phyloP scores from a whole-genome alignment of 2,113 vertebrate species.

The Cettia cetti region DNA sequence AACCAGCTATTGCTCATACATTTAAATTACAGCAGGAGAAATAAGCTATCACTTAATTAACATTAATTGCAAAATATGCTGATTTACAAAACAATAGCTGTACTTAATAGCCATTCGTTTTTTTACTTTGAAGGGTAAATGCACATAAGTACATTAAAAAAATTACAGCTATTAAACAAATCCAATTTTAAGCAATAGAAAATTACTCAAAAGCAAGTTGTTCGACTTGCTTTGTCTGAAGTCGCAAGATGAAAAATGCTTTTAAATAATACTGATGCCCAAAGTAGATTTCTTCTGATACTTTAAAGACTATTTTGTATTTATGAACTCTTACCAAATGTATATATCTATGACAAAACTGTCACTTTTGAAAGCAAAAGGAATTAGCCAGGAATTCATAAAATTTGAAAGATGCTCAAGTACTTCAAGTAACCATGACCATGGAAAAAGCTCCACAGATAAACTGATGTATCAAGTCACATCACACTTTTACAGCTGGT shows the following conservation, averaged over 20 bases:
- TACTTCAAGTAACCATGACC: neutral
- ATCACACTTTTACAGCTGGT: neutral
- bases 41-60: neutral
- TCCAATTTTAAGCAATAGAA: neutral
- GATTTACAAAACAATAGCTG: neutral
- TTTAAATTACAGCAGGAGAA: constrained; percentile 9
- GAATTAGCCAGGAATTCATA: neutral
- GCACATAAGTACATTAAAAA: neutral
- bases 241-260: neutral
- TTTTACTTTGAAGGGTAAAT: neutral
- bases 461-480: neutral
- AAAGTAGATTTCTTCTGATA: neutral
- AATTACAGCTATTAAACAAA: neutral
- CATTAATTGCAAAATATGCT: neutral
- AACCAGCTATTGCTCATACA: neutral
- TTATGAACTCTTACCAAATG: neutral
- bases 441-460: neutral
- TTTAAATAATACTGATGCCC: neutral
- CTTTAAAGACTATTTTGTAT: neutral
- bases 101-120: neutral
- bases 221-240: neutral
- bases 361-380: neutral
- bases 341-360: neutral
- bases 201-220: neutral
- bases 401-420: neutral